Evolutionary conservation across 2,888 invertebrate species (phyloP).

Genomic region (Tigriopus californicus): DNA sequence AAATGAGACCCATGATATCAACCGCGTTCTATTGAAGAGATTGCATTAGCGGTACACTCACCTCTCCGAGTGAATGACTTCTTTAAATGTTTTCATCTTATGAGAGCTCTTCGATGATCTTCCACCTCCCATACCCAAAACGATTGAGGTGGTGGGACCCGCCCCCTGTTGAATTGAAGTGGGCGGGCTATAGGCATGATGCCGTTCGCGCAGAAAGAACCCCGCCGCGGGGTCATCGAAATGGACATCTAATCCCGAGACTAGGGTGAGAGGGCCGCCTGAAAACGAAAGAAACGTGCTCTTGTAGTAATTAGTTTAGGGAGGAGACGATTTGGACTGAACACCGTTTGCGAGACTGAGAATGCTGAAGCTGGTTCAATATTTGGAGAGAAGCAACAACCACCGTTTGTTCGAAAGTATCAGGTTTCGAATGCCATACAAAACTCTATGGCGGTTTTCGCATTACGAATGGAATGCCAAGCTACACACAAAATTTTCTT

Average conservation of each 20-base stretch:
- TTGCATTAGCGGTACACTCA: neutral
- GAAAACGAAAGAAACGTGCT: too few relatives aligned
- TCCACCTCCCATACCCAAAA: neutral
- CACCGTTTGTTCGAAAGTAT: too few relatives aligned
- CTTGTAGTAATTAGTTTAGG: too few relatives aligned
- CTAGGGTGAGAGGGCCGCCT: neutral
- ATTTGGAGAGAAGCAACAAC: too few relatives aligned
- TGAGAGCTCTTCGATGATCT: neutral
- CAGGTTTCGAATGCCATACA: too few relatives aligned
- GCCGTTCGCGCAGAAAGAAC: slow-evolving; percentile 3
- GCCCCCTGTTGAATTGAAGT: neutral
- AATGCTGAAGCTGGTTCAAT: too few relatives aligned
- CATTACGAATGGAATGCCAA: too few relatives aligned
- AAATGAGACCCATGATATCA: neutral
- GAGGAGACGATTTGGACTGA: too few relatives aligned
- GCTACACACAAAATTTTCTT: too few relatives aligned
- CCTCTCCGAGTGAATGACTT: neutral
- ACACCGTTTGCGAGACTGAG: too few relatives aligned
- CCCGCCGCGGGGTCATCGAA: slow-evolving; percentile 10
- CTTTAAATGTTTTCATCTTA: neutral
- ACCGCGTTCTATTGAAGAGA: neutral
- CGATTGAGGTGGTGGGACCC: slow-evolving; percentile 8
- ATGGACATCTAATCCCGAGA: neutral
- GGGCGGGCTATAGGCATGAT: neutral
- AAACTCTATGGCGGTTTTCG: too few relatives aligned